Percentiles rank a stretch among this genome's conserved stretches.
phyloP scores from a whole-genome alignment of 2,888 invertebrate species.

The Calameuta pallipes region DNA sequence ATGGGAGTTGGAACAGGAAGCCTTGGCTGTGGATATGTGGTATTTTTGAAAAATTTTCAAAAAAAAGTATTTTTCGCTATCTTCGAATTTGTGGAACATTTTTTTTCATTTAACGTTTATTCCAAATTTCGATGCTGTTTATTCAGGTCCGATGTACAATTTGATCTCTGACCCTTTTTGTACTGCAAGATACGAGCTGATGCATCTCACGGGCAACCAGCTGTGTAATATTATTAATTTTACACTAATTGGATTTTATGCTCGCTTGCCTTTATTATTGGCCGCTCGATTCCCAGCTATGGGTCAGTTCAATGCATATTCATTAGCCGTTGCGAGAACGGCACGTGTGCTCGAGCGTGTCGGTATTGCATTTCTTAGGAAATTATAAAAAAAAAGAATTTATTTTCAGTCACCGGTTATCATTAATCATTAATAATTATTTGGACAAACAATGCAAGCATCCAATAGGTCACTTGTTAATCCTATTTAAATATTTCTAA shows the following conservation, averaged over 20 bases:
- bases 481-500: not conserved
- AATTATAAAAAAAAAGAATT: slow-evolving; percentile 19
- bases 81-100: not conserved
- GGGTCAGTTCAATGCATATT: slow-evolving; percentile 48
- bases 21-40: not conserved
- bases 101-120: not conserved
- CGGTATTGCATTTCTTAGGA: slow-evolving; percentile 19
- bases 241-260: slow-evolving; percentile 63
- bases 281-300: slow-evolving; percentile 24
- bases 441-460: slow-evolving; percentile 2
- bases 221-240: slow-evolving; percentile 15
- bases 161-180: not conserved
- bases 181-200: not conserved
- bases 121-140: not conserved
- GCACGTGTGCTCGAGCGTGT: slow-evolving; percentile 32
- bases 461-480: not conserved
- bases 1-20: not conserved
- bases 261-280: slow-evolving; percentile 57
- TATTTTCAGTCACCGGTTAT: not conserved
- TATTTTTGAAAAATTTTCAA: not conserved
- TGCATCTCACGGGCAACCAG: not conserved
- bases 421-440: slow-evolving; percentile 7
- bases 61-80: not conserved
- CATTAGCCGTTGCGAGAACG: slow-evolving; percentile 39
- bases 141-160: not conserved